Percentiles rank a stretch among this genome's conserved stretches.
These are phyloP conservation scores for Prenolepis imparis DNA, from an alignment of 2,888 invertebrate species.

Conservation along the genomic window DNA sequence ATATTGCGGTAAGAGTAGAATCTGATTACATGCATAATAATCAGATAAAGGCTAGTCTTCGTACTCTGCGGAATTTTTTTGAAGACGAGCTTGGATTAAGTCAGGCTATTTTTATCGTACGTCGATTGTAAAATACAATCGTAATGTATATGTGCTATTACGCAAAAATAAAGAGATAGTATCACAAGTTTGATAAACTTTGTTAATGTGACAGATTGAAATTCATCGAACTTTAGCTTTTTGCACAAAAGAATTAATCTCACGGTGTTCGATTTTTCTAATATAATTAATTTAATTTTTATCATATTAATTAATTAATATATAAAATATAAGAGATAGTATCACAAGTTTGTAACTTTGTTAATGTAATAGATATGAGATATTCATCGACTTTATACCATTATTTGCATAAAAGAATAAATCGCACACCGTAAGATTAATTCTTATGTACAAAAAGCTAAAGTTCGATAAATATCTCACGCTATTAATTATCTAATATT, in stretches of 20 bases:
- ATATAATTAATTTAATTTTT: no score
- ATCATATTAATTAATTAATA: no score
- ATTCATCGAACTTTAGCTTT: no score
- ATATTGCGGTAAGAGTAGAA: constrained; percentile 35
- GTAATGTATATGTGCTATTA: not conserved
- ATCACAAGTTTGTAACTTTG: no score
- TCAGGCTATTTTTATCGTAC: not conserved
- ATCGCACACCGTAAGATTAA: not conserved
- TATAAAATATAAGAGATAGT: no score
- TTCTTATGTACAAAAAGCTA: not conserved
- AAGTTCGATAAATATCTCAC: not conserved
- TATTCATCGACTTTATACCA: no score
- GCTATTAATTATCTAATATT: constrained; percentile 23
- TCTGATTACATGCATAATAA: constrained; percentile 32
- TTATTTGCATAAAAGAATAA: no score
- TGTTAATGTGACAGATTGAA: not conserved
- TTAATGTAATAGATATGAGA: not conserved
- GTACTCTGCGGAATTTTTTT: not conserved
- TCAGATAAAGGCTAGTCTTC: constrained; percentile 29
- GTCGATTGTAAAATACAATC: not conserved
- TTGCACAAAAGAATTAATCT: no score
- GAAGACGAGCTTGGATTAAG: not conserved
- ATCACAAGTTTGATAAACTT: not conserved
- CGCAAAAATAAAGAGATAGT: not conserved
- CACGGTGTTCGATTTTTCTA: no score